A percentile compares a stretch with the other conserved stretches of the same genome.
Evolutionary conservation across 2,113 vertebrate genomes (phyloP).

Genomic region (Corythornis madagascariensis): DNA sequence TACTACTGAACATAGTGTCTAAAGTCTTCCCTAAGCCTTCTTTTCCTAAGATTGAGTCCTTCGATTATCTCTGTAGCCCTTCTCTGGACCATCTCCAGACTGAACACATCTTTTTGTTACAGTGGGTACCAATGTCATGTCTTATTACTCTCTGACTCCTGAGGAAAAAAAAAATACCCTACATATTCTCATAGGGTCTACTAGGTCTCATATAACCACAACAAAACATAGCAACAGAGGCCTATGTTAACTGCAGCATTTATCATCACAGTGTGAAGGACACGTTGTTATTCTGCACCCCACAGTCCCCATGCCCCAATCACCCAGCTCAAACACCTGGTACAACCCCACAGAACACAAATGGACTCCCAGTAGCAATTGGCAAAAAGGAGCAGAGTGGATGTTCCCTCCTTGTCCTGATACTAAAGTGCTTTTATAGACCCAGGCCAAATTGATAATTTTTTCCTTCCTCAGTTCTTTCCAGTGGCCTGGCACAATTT

Average conservation of each 20-base stretch:
- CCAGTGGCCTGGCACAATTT: neutral
- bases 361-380: fast-evolving
- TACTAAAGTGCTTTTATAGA: neutral
- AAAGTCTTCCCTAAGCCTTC: too few relatives aligned
- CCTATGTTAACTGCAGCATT: neutral
- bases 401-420: neutral
- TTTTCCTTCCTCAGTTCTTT: neutral
- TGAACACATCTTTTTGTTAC: neutral
- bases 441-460: fast-evolving
- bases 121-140: neutral
- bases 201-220: neutral
- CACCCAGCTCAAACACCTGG: neutral
- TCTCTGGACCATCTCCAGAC: too few relatives aligned
- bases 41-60: too few relatives aligned
- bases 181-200: fast-evolving
- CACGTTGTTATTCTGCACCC: neutral
- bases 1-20: too few relatives aligned
- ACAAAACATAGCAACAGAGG: neutral
- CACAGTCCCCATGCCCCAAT: neutral
- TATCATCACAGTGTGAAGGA: fast-evolving
- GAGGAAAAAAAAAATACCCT: neutral
- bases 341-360: fast-evolving
- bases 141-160: neutral
- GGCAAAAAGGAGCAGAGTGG: fast-evolving
- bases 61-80: too few relatives aligned